Evolutionary conservation across 2,113 vertebrate genomes (phyloP), one percentile per base, ranked within the genome.

Genomic region (Phalacrocorax aristotelis): DNA sequence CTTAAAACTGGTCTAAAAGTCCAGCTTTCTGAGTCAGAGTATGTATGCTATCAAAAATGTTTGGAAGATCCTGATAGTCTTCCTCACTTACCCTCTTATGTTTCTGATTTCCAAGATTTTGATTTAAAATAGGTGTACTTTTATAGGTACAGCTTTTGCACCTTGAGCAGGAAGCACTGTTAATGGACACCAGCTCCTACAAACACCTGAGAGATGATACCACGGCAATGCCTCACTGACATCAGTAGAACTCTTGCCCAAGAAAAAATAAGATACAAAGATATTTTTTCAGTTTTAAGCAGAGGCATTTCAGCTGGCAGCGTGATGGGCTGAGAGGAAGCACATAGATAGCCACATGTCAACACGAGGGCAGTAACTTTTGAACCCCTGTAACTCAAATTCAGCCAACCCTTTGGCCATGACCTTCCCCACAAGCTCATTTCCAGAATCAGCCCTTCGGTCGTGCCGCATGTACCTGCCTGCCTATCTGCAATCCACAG

Each of bases 181-280:
- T 44, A n/a, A 13, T 4, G 9, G 42, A 36, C 42, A 21, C 21
- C n/a, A 49, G 13, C 30, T 55, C 17, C n/a, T 36, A 40, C 68
- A 44, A 27, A 19, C 29, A 17, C 11, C 11, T 0, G 1, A 65
- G 57, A 6, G n/a, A n/a, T 15, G 9, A 2, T 11, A 15, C 30
- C 22, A 13, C 1, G 2, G 52, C 29, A 17, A 11, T 2, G 1
- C 20, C 15, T 8, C 69, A 16, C 30, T 1, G 0, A 19, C 42
- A 51, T 7, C 62, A 49, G 3, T 3, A 3, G 20, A 16, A 52
- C 68, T 48, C 29, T 17, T 10, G 11, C 29, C 34, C 61, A 29
- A 51, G 32, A 15, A 10, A n/a, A 57, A 11, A 62, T 2, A 26
- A 0, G 2, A 3, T 11, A 69, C 6, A 17, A 18, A 12, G 11